phyloP scores from a whole-genome alignment of 1,140 invertebrate species.

The Bombus picipes region DNA sequence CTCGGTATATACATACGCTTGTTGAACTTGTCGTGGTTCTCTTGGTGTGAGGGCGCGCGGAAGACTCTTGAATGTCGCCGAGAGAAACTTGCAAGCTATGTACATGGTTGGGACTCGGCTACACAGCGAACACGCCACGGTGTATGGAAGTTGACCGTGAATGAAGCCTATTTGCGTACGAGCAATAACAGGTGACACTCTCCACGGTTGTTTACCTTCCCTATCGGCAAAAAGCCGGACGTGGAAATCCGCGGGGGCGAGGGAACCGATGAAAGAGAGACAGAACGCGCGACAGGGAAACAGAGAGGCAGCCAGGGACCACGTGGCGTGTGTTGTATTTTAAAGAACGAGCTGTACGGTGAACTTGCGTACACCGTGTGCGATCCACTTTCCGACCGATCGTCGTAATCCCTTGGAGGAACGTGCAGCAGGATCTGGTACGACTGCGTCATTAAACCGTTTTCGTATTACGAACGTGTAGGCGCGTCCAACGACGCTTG shows the following conservation, averaged over 20 bases:
- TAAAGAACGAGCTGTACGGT: constrained; percentile 43
- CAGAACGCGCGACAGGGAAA: background rate
- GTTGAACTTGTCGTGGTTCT: background rate
- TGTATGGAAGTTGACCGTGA: constrained; percentile 69
- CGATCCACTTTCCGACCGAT: constrained; percentile 35
- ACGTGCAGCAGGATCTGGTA: no score
- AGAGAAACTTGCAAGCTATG: constrained; percentile 14
- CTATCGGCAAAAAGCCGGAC: constrained; percentile 75
- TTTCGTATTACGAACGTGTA: background rate
- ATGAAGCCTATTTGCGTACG: constrained; percentile 77
- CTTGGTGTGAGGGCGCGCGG: no score
- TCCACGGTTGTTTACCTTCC: constrained; percentile 74
- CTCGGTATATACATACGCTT: no score
- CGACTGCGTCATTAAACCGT: background rate
- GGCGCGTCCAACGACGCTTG: background rate
- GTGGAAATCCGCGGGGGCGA: constrained; percentile 58
- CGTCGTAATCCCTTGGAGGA: background rate
- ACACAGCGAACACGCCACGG: constrained; percentile 39
- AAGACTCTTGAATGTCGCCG: background rate
- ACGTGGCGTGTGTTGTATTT: constrained; percentile 63
- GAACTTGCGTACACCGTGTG: background rate
- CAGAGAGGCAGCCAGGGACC: constrained; percentile 39
- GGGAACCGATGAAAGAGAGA: constrained; percentile 23
- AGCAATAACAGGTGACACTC: constrained; percentile 79
- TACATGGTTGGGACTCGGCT: background rate